Percentiles rank a stretch among this genome's conserved stretches.
Conservation (phyloP, 2,888 invertebrate species). For the Diadegma fenestrale region DNA sequence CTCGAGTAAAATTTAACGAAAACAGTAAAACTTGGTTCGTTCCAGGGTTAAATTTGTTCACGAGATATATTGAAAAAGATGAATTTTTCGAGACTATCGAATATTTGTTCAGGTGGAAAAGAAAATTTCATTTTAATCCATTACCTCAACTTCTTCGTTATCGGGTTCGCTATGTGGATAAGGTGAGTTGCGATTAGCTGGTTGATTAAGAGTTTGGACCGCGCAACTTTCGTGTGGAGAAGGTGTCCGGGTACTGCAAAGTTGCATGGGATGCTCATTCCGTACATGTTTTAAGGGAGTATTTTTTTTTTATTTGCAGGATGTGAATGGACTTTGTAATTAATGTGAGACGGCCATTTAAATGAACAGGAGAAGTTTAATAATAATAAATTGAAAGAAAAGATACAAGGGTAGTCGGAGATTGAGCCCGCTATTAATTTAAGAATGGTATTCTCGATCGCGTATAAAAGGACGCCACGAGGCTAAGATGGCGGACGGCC, state of each 20-base stretch:
- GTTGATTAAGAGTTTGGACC: conserved; percentile 73
- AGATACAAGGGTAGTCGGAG: too few relatives aligned
- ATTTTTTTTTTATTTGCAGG: too few relatives aligned
- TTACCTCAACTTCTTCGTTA: conserved; percentile 82
- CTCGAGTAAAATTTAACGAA: too few relatives aligned
- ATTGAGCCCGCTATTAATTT: too few relatives aligned
- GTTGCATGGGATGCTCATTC: conserved; percentile 77
- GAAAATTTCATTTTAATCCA: conserved; percentile 1
- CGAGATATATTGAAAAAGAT: background rate
- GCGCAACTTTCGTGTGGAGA: conserved; percentile 81
- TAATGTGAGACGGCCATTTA: too few relatives aligned
- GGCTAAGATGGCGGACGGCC: too few relatives aligned
- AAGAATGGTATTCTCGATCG: too few relatives aligned
- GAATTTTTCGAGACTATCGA: background rate
- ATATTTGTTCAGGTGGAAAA: background rate
- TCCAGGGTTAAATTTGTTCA: background rate
- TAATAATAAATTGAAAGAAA: too few relatives aligned
- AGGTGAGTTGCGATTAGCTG: conserved; percentile 77
- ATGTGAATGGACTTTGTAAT: too few relatives aligned
- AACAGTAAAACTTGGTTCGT: too few relatives aligned
- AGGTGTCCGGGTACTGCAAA: conserved; percentile 80
- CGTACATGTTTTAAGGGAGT: conserved; percentile 79
- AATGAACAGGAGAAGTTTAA: too few relatives aligned
- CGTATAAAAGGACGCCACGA: too few relatives aligned
- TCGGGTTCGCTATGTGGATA: conserved; percentile 80